phyloP scores from a whole-genome alignment of 2,113 vertebrate species.

The Nothoprocta perdicaria region DNA sequence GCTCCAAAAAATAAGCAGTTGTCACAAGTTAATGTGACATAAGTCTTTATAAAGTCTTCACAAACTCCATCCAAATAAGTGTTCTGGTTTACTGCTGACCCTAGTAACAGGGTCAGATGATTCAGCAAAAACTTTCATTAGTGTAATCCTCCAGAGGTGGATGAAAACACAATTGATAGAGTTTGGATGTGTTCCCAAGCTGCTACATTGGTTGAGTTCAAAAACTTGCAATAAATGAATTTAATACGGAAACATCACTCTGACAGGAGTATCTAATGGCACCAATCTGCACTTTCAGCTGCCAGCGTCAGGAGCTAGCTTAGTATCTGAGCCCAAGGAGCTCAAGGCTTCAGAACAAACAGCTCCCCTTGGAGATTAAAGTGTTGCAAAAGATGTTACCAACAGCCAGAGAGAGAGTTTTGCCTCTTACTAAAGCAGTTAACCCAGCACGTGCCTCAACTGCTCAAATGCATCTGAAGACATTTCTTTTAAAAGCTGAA shows the following conservation, averaged over 20 bases:
- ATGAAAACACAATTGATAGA: not conserved
- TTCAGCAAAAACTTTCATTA: not conserved
- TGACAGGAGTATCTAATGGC: not conserved
- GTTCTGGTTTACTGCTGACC: not conserved
- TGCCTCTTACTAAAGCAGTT: not conserved
- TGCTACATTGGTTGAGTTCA: not conserved
- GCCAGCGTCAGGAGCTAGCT: slow-evolving; percentile 4
- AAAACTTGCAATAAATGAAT: slow-evolving; percentile 9
- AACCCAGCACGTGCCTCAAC: not conserved
- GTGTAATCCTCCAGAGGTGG: not conserved
- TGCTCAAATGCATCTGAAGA: not conserved
- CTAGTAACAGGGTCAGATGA: not conserved
- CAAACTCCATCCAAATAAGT: not conserved
- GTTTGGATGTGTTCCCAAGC: slow-evolving; percentile 7
- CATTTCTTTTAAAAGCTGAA: not conserved
- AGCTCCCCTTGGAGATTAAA: not conserved
- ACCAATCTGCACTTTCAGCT: not conserved
- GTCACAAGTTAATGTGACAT: not conserved
- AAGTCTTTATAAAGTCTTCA: not conserved
- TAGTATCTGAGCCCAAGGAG: not conserved
- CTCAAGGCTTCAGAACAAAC: slow-evolving; percentile 33
- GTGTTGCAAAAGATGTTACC: slow-evolving; percentile 16
- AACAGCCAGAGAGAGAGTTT: not conserved
- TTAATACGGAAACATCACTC: not conserved
- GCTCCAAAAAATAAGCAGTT: not conserved